phyloP scores from a whole-genome alignment of 2,888 invertebrate species.

The Acleris laterana region DNA sequence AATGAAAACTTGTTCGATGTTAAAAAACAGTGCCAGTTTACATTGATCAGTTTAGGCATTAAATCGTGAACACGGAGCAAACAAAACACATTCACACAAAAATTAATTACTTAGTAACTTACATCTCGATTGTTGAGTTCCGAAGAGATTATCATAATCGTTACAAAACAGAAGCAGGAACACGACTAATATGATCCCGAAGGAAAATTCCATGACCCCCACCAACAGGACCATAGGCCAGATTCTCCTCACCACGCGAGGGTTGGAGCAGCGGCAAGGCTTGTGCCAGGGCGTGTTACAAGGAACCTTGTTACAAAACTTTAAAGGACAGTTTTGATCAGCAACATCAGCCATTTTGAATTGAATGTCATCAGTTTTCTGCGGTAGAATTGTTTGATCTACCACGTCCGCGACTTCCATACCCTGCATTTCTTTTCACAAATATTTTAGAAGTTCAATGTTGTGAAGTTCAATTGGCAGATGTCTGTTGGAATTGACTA shows the following conservation, averaged over 20 bases:
- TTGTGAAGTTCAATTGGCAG: neutral
- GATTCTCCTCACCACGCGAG: neutral
- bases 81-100: too few species aligned
- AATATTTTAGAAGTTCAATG: conserved; percentile 9
- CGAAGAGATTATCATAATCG: conserved; percentile 14
- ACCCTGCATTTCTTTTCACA: conserved; percentile 15
- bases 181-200: conserved; percentile 3
- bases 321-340: conserved; percentile 7
- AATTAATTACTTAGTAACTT: conserved; percentile 2
- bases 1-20: too few species aligned
- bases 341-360: conserved; percentile 1
- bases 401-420: neutral
- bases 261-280: neutral
- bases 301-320: conserved; percentile 1
- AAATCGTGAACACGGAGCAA: too few species aligned
- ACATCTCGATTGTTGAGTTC: conserved; percentile 8
- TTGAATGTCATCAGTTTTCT: conserved; percentile 4
- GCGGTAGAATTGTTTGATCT: conserved; percentile 2
- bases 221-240: conserved; percentile 15
- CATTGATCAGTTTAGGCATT: too few species aligned
- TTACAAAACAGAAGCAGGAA: neutral
- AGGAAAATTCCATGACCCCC: conserved; percentile 11
- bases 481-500: too few species aligned
- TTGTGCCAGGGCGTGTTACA: conserved; percentile 13
- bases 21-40: too few species aligned